phyloP scores from a whole-genome alignment of 2,797 vertebrate genomes.

The Salmo trutta region DNA sequence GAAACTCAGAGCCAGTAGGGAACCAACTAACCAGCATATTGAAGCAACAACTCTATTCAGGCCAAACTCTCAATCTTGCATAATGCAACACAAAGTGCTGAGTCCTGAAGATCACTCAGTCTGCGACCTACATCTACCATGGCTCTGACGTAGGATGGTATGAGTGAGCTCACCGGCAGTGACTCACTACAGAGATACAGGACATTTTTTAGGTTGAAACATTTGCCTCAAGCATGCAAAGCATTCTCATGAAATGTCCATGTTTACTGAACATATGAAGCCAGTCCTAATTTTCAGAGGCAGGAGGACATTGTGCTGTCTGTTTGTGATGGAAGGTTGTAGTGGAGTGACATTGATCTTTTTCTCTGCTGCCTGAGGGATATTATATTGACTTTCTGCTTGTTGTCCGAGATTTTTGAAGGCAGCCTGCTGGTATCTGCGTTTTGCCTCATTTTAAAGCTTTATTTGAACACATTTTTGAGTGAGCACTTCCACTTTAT shows the following conservation, averaged over 20 bases:
- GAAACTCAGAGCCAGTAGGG: constrained; percentile 4
- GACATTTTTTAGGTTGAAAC: neutral
- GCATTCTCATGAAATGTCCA: neutral
- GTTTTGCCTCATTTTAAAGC: neutral
- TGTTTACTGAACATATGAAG: neutral
- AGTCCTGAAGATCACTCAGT: constrained; percentile 38
- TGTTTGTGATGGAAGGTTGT: constrained; percentile 26
- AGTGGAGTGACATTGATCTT: constrained; percentile 47
- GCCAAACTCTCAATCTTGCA: constrained; percentile 32
- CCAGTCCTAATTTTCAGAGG: constrained; percentile 34
- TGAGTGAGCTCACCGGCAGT: constrained; percentile 51
- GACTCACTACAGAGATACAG: constrained; percentile 59
- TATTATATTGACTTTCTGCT: neutral
- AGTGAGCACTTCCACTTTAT: neutral
- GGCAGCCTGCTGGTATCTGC: neutral
- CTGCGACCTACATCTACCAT: constrained; percentile 62
- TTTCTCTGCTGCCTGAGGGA: neutral
- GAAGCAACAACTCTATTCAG: constrained; percentile 15
- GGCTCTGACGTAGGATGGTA: constrained; percentile 54
- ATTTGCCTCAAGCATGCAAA: neutral
- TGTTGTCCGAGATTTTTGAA: neutral
- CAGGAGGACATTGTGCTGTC: constrained; percentile 26
- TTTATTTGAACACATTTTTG: neutral
- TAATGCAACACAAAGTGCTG: constrained; percentile 34
- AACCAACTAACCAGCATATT: constrained; percentile 7